A percentile compares a stretch with the other conserved stretches of the same genome.
Evolutionary conservation across 2,113 vertebrate genomes (phyloP).

Genomic region (Craseonycteris thonglongyai): DNA sequence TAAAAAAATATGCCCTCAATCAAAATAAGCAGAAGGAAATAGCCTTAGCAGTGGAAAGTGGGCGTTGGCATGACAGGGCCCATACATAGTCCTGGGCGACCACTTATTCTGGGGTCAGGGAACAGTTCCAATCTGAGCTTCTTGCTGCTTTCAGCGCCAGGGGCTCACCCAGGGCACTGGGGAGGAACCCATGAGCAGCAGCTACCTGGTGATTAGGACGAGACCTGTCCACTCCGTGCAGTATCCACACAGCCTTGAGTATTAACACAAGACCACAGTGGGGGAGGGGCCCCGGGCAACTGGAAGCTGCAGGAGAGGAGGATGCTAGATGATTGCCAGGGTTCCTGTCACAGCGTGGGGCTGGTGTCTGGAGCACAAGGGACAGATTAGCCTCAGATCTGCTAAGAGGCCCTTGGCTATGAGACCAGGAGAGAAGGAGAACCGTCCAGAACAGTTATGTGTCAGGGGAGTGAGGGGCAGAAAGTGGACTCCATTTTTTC

Average conservation of each 20-base stretch:
- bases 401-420: not conserved
- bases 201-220: not conserved
- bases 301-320: not conserved
- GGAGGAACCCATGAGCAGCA: not conserved
- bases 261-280: not conserved
- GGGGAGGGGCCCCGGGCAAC: not conserved
- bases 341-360: not conserved
- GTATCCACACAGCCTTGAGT: not conserved
- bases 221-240: not conserved
- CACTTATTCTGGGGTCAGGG: not conserved
- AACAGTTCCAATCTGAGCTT: not conserved
- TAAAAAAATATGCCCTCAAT: conserved; percentile 51
- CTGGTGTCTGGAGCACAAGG: not conserved
- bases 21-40: conserved; percentile 18
- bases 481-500: not conserved
- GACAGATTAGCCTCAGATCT: not conserved
- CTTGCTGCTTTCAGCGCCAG: not conserved
- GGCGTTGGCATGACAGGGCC: not conserved
- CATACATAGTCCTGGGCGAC: not conserved
- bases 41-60: not conserved
- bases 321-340: not conserved
- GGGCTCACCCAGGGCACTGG: not conserved
- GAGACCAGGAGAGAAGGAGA: not conserved
- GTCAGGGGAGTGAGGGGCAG: not conserved
- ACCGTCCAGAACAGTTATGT: not conserved